Conservation (phyloP, 2,113 vertebrate genomes). For the Phylloscopus trochiloides region DNA sequence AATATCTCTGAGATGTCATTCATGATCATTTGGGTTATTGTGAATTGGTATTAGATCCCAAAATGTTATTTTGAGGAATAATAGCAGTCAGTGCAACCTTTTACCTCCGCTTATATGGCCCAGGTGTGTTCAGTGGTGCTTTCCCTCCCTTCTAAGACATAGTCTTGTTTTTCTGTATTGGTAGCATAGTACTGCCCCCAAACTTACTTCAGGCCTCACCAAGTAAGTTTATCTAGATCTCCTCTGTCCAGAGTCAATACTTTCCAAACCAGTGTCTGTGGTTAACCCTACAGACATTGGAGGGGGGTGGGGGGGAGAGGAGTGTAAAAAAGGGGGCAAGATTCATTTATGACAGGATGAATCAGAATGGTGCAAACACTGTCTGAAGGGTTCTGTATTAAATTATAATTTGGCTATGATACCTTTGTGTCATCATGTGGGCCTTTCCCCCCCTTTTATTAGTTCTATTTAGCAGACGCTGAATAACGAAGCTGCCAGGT, state of each 20-base stretch:
- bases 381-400: not conserved
- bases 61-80: not conserved
- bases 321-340: not conserved
- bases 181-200: not conserved
- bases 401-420: not conserved
- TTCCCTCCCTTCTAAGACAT: not conserved
- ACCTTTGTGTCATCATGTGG: not conserved
- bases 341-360: not conserved
- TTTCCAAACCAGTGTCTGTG: not conserved
- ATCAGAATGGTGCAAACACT: not conserved
- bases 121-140: not conserved
- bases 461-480: not conserved
- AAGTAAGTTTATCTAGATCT: not conserved
- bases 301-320: fast-evolving
- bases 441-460: not conserved
- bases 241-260: not conserved
- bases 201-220: not conserved
- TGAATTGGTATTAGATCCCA: not conserved
- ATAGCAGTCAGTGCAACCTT: fast-evolving
- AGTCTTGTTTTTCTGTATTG: not conserved
- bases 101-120: not conserved
- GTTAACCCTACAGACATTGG: not conserved
- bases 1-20: not conserved
- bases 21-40: not conserved
- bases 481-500: not conserved